Percentiles rank a stretch among this genome's conserved stretches.
Evolutionary conservation across 1,140 invertebrate species (phyloP).

Genomic region (Listronotus bonariensis): DNA sequence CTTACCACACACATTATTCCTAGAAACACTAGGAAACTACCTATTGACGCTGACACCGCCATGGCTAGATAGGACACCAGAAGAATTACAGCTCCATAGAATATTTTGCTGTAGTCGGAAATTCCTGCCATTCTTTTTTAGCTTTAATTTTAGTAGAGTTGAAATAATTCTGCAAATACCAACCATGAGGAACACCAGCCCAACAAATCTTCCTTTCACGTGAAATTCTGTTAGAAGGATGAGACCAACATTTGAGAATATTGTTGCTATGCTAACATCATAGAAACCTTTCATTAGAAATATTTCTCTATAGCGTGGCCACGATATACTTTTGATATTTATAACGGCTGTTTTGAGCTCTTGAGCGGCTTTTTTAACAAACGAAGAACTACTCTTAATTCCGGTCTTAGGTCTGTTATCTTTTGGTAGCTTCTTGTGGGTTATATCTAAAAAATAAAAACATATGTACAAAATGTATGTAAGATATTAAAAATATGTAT

Average conservation of each 20-base stretch:
- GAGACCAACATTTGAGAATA: slow-evolving; percentile 18
- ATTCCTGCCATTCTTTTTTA: slow-evolving; percentile 31
- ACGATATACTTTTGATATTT: slow-evolving; percentile 19
- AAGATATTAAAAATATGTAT: too few relatives aligned
- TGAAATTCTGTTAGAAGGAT: slow-evolving; percentile 25
- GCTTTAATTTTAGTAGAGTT: slow-evolving; percentile 20
- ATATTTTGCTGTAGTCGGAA: slow-evolving; percentile 26
- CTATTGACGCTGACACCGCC: slow-evolving; percentile 17
- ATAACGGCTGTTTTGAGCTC: slow-evolving; percentile 13
- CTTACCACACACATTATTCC: slow-evolving; percentile 20
- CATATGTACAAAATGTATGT: too few relatives aligned
- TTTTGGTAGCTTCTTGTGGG: background rate
- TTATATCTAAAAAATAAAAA: slow-evolving; percentile 28
- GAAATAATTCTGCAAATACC: slow-evolving; percentile 15
- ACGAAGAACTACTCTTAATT: slow-evolving; percentile 5
- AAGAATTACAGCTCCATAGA: slow-evolving; percentile 26
- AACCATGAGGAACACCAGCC: slow-evolving; percentile 21
- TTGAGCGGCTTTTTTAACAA: slow-evolving; percentile 6
- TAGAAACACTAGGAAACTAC: slow-evolving; percentile 23
- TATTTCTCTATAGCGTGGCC: slow-evolving; percentile 16
- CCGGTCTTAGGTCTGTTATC: slow-evolving; percentile 6
- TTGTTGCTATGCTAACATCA: slow-evolving; percentile 7
- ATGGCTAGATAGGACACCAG: slow-evolving; percentile 35
- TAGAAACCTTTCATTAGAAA: slow-evolving; percentile 18
- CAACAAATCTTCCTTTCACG: slow-evolving; percentile 20